Evolutionary conservation across 2,113 vertebrate species (phyloP).

Genomic region (Channa maculata): DNA sequence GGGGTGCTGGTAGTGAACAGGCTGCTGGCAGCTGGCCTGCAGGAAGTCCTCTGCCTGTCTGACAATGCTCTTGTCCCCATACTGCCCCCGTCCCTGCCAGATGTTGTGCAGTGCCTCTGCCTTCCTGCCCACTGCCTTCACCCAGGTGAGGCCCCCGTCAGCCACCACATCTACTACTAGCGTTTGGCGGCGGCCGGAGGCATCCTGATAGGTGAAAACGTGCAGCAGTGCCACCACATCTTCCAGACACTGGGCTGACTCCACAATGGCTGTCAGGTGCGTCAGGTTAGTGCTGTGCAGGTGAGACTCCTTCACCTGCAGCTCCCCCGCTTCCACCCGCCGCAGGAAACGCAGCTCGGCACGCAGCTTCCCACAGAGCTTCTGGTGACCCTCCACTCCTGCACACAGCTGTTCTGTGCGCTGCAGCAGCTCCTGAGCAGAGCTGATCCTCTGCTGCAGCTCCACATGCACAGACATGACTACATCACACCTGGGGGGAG

Average conservation of each 20-base stretch:
- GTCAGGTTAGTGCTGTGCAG: conserved; percentile 96
- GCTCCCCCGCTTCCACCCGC: conserved; percentile 89
- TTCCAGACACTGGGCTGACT: conserved; percentile 90
- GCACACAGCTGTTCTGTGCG: conserved; percentile 86
- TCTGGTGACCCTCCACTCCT: conserved; percentile 90
- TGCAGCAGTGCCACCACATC: conserved; percentile 90
- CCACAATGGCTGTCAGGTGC: conserved; percentile 91
- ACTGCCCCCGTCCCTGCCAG: conserved; percentile 96
- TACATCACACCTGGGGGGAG: conserved; percentile 84
- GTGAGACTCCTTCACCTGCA: conserved; percentile 92
- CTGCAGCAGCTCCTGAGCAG: conserved; percentile 88
- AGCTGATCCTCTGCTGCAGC: conserved; percentile 88
- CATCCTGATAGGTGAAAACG: conserved; percentile 89
- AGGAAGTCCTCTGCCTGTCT: conserved; percentile 93
- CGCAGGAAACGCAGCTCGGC: conserved; percentile 93
- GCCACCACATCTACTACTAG: conserved; percentile 96
- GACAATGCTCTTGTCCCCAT: conserved; percentile 92
- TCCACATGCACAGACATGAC: conserved; percentile 88
- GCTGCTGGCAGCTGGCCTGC: conserved; percentile 91
- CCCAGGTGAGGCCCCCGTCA: conserved; percentile 92
- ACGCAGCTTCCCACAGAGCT: conserved; percentile 91
- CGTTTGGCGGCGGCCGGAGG: conserved; percentile 83
- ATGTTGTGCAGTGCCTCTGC: conserved; percentile 97
- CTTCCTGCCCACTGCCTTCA: conserved; percentile 96
- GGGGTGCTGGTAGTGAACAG: conserved; percentile 91